These are phyloP conservation scores for Spisula subtruncata DNA, from an alignment of 2,888 invertebrate species.

Conservation along the genomic window DNA sequence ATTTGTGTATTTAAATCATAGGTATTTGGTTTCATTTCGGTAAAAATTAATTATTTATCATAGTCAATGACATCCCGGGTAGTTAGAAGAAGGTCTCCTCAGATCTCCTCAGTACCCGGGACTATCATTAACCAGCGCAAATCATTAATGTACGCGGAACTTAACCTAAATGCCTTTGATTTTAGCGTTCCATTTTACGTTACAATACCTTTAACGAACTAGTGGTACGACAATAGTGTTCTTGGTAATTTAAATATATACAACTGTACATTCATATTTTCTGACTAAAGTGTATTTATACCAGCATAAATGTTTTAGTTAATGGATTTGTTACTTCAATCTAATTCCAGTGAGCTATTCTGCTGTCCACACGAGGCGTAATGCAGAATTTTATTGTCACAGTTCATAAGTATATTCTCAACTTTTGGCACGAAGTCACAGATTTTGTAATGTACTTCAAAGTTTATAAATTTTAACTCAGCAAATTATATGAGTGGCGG, in stretches of 20 bases:
- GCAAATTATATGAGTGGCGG: slow-evolving; percentile 12
- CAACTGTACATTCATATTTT: neutral
- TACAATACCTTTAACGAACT: neutral
- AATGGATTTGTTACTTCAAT: slow-evolving; percentile 24
- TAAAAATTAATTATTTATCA: too few species aligned
- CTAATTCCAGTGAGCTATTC: slow-evolving; percentile 1
- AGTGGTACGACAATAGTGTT: neutral
- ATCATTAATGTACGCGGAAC: too few species aligned
- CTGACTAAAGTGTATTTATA: neutral
- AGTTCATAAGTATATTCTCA: slow-evolving; percentile 2
- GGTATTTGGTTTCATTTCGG: too few species aligned
- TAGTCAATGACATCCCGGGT: too few species aligned
- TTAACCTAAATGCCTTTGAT: too few species aligned
- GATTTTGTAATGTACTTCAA: slow-evolving; percentile 31
- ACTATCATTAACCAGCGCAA: too few species aligned
- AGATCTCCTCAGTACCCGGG: too few species aligned
- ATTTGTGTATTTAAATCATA: too few species aligned
- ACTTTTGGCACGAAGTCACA: slow-evolving; percentile 1
- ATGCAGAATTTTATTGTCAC: slow-evolving; percentile 16
- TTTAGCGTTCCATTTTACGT: neutral
- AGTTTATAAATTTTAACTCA: slow-evolving; percentile 39
- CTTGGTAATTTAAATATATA: neutral
- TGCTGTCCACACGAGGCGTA: neutral
- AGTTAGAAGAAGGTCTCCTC: too few species aligned
- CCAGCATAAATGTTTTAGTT: neutral